Evolutionary conservation across 2,797 vertebrate species (phyloP), one percentile per base, ranked within the genome.

Genomic region (Micropoecilia bifurca): DNA sequence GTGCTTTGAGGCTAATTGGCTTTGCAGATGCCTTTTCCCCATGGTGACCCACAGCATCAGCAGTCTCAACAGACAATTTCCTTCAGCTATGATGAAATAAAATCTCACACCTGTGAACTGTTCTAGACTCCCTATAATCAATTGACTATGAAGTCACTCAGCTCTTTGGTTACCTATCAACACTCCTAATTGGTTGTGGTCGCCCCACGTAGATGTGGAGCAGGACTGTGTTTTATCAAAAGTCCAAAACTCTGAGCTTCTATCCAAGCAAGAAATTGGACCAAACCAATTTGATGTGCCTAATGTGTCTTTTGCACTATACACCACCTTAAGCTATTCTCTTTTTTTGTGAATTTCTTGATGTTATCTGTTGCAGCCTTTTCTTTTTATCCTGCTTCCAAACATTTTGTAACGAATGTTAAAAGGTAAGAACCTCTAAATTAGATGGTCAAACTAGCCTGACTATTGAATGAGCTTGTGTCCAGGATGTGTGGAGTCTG

Each of bases 1-100:
- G 87, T 74, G 79, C 84, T 20, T 75, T 85, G 91, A 91, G 83
- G 89, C 90, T 94, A 91, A 94, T 93, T 95, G 88, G 92, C 93
- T 94, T 91, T 91, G 88, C 92, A 95, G 92, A 93, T 83, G 53
- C 83, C 84, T 83, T 87, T 92, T 91, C 81, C 89, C 87, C 79
- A 59, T 77, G 47, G 74, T 90, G 91, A 94, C 89, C 90, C 86
- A 50, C 45, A 41, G 61, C 68, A 90, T 87, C 87, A 81, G 89
- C 66, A 28, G 86, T 85, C 83, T 84, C 81, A 78, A 83, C 80
- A 83, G 77, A 36, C 87, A 16, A 71, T 82, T 90, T 87, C 83
- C 83, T 89, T 79, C 84, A 76, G 84, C 80, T 22, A 25, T 76
- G 66, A n/a, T 69, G 39, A 69, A 43, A n/a, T n/a, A 69, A 43